Evolutionary conservation across 2,113 vertebrate species (phyloP), one percentile per base, ranked within the genome.

Genomic region (Trematocara zebra): DNA sequence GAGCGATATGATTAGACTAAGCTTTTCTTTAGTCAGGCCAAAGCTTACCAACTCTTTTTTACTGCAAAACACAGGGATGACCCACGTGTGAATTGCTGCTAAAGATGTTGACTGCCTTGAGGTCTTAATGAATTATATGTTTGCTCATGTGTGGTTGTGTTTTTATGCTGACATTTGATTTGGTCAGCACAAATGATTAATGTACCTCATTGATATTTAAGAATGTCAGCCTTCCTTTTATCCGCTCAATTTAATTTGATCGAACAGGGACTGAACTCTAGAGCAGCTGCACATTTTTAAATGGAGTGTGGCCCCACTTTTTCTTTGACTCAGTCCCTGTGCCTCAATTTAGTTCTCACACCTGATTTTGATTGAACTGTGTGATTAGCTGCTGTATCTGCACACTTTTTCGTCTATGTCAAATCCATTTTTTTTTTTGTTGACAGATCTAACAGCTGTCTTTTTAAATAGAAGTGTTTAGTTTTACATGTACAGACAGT

Each of bases 51-150:
- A 15, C 61, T 85, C 6, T 61, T 35, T 86, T 92, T 86, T 82
- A 80, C 56, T 35, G 14, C 6, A 56, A 82, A 56, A 83, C 56
- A 78, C 84, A 42, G 81, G 51, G 80, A 78, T 80, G 26, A 85
- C 85, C 93, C 87, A 82, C 91, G 90, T 90, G 82, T 86, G 81
- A 92, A 78, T 37, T 78, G 87, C 90, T 90, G 85, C 85, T 91
- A 31, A 81, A 92, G 79, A 42, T 35, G 8, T 11, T 20, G 40
- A 64, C 91, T 61, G 90, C 89, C 87, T 89, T 69, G 35, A 85
- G 40, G n/a, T 86, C 44, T 69, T 78, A 23, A 81, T 86, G 49
- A 12, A 23, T 87, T 87, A 76, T 40, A 49, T 83, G 26, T 84
- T 85, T 5, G 7, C 18, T 78, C 31, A 11, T 64, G 1, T 81